These are phyloP conservation scores for Lipotes vexillifer DNA, from an alignment of 2,113 vertebrate species.

Conservation along the genomic window DNA sequence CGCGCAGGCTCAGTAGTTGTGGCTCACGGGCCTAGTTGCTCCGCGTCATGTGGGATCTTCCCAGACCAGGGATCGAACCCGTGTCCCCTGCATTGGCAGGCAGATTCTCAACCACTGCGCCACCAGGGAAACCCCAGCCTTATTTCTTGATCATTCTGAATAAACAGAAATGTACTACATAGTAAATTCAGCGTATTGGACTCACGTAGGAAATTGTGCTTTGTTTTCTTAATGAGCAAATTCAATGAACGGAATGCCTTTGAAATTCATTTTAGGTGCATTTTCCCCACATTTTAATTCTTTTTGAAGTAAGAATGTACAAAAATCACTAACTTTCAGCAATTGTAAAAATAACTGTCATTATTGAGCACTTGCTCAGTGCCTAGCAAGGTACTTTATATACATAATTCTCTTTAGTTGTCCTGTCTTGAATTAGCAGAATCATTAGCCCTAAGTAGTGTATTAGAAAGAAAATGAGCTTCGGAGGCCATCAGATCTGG, in stretches of 20 bases:
- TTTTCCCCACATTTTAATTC: not conserved
- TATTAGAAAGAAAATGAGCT: not conserved
- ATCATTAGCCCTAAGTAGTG: not conserved
- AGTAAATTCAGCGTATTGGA: not conserved
- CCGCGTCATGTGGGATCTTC: too few species aligned
- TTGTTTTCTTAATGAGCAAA: slow-evolving; percentile 19
- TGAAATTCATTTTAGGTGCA: not conserved
- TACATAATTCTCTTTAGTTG: not conserved
- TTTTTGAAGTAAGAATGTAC: not conserved
- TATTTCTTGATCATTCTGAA: not conserved
- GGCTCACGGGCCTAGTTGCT: too few species aligned
- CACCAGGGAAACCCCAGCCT: not conserved
- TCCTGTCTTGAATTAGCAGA: not conserved
- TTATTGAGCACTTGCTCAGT: not conserved
- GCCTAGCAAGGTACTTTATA: not conserved
- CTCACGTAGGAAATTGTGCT: not conserved
- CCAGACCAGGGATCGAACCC: too few species aligned
- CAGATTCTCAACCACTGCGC: too few species aligned
- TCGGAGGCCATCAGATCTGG: not conserved
- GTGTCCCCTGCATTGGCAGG: too few species aligned
- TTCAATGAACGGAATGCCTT: not conserved
- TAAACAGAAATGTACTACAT: not conserved
- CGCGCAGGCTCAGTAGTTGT: too few species aligned
- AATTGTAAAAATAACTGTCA: not conserved
- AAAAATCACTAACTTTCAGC: not conserved